Base-by-base conservation (phyloP, 2,888 invertebrate genomes). In the Acronicta aceris region DNA sequence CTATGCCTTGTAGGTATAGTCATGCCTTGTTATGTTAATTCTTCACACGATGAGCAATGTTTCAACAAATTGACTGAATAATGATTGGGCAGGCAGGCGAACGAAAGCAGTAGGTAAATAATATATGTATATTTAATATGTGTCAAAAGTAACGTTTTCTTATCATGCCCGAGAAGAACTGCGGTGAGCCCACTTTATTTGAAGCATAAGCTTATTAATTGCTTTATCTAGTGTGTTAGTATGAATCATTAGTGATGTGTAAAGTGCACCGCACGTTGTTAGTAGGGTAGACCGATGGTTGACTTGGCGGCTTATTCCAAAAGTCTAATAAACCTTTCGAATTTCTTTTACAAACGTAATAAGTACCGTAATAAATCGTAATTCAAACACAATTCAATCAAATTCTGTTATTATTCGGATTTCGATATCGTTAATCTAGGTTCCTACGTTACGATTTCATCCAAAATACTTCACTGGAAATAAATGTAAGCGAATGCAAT, bases 231-330 rank as follows among this genome's bases (percentile, higher is more conserved):
- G 65, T 36, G 27, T 53, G 56, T 67, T 61, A 57, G 45, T 42
- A 60, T 60, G 73, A 53, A 56, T 36, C 42, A 50, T 53, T 61
- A 49, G 53, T 67, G 68, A 61, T 61, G 68, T 53, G 61, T 53
- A 56, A 57, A 50, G 61, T 56, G 61, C 53, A 60, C 51, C 56
- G 61, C 69, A 67, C 54, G 72, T 66, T 47, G 73, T 73, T 69
- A 69, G 69, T 69, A 38, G 38, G 38, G 38, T 7, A 38, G 38
- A 38, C 38, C 38, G 38, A 38, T n/a, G 38, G n/a, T 38, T 13
- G 38, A n/a, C 38, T n/a, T n/a, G 6, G 38, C 12, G 12, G 1
- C 4, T 33, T 33, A 33, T 33, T 12, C 12, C 5, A 33, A 33
- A 33, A 33, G 12, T 2, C 10, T 33, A 30, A 9, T 33, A 27